Conservation (phyloP, 2,113 vertebrate genomes). For the Myotis yumanensis region DNA sequence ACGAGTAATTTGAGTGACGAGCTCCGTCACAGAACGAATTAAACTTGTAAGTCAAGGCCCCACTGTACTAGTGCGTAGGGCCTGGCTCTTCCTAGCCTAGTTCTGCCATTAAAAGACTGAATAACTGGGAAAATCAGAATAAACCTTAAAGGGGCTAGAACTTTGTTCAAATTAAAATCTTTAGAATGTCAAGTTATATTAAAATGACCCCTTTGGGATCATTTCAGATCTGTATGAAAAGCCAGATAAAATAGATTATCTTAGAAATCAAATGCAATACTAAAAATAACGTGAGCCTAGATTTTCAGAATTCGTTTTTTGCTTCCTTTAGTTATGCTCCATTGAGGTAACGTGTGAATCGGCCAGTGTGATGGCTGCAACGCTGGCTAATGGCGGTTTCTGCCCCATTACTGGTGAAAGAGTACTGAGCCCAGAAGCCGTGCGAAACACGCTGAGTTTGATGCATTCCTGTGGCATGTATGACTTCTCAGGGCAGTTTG, state of each 20-base stretch:
- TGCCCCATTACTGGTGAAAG: constrained; percentile 98
- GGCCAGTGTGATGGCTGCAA: constrained; percentile 98
- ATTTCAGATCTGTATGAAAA: constrained; percentile 43
- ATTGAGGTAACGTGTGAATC: constrained; percentile 99
- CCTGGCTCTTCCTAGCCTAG: not conserved
- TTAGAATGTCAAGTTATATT: not conserved
- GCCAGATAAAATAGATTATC: not conserved
- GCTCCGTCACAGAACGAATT: too few relatives aligned
- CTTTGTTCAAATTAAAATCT: constrained; percentile 21
- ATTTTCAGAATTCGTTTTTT: not conserved
- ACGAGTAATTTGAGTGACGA: too few relatives aligned
- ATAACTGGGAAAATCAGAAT: not conserved
- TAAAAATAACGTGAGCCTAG: not conserved
- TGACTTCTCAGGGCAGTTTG: constrained; percentile 99
- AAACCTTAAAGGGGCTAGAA: constrained; percentile 40
- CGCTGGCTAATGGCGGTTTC: constrained; percentile 97
- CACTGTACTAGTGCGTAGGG: not conserved
- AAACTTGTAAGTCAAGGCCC: too few relatives aligned
- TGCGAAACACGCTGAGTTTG: constrained; percentile 96
- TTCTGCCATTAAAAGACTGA: not conserved
- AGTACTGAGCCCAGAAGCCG: constrained; percentile 95
- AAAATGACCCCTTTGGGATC: constrained; percentile 23
- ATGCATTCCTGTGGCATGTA: constrained; percentile 99
- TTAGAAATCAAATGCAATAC: not conserved
- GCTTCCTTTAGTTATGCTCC: constrained; percentile 91